Evolutionary conservation across 2,797 vertebrate species (phyloP).

Genomic region (Mus minutoides): DNA sequence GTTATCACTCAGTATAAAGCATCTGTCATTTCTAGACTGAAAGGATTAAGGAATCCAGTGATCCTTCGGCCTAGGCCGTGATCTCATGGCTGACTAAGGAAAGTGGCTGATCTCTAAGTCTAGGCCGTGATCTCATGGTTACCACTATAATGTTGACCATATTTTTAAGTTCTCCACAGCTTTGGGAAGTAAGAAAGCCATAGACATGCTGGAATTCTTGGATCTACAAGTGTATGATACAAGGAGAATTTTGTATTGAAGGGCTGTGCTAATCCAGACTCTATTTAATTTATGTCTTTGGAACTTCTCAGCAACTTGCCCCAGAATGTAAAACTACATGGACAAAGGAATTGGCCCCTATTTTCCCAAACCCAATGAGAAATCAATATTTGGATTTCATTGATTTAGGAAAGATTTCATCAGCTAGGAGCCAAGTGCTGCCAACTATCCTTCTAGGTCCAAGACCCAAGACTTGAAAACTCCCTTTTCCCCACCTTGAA

Average conservation of each 20-base stretch:
- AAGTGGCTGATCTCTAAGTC: neutral
- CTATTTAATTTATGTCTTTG: neutral
- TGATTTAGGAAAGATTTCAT: conserved; percentile 27
- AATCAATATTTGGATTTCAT: conserved; percentile 17
- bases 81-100: neutral
- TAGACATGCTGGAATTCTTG: neutral
- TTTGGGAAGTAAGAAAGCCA: neutral
- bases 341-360: neutral
- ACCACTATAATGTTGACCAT: neutral
- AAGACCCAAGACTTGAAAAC: neutral
- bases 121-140: neutral
- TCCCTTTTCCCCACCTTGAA: neutral
- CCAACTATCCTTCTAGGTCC: neutral
- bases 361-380: conserved; percentile 39
- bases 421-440: neutral
- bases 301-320: neutral
- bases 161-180: conserved; percentile 19
- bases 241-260: neutral
- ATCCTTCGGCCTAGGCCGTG: neutral
- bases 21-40: neutral
- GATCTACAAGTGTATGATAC: neutral
- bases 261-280: neutral
- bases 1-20: conserved; percentile 1
- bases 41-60: conserved; percentile 21
- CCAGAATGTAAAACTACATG: neutral